Evolutionary conservation across 2,888 invertebrate genomes (phyloP).

Genomic region (Lymantria monacha): DNA sequence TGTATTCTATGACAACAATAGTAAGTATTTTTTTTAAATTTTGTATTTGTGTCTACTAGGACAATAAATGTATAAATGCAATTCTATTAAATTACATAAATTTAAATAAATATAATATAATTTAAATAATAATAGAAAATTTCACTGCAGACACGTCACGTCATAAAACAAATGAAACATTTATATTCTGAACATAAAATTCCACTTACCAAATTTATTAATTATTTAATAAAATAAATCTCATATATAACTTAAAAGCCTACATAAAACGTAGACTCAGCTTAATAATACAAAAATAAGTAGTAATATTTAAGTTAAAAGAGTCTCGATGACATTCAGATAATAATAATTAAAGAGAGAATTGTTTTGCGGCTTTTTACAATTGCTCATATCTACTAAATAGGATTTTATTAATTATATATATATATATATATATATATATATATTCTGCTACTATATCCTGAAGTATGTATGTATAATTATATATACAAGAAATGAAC

Average conservation of each 20-base stretch:
- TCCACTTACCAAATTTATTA: slow-evolving; percentile 38
- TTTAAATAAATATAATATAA: not conserved
- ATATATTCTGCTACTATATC: slow-evolving; percentile 14
- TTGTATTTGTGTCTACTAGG: no score
- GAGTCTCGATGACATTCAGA: slow-evolving; percentile 40
- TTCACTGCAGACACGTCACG: not conserved
- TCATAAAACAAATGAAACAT: slow-evolving; percentile 16
- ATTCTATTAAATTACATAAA: not conserved
- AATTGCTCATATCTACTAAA: slow-evolving; percentile 19
- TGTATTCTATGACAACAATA: no score
- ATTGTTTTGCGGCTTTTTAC: slow-evolving; percentile 23
- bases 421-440: no score
- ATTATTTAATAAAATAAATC: slow-evolving; percentile 48
- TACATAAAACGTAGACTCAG: slow-evolving; percentile 78
- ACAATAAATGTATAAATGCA: not conserved
- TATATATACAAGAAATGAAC: slow-evolving; percentile 12
- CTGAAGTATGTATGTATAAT: slow-evolving; percentile 1
- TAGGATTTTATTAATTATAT: slow-evolving; percentile 21
- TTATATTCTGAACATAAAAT: slow-evolving; percentile 29
- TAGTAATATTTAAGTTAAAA: slow-evolving; percentile 44
- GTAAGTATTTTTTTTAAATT: no score
- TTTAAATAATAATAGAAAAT: not conserved
- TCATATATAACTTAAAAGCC: slow-evolving; percentile 70
- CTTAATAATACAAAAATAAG: slow-evolving; percentile 62
- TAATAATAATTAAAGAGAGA: slow-evolving; percentile 22